Conservation (phyloP, 2,797 vertebrate species). For the Hirundo rustica region DNA sequence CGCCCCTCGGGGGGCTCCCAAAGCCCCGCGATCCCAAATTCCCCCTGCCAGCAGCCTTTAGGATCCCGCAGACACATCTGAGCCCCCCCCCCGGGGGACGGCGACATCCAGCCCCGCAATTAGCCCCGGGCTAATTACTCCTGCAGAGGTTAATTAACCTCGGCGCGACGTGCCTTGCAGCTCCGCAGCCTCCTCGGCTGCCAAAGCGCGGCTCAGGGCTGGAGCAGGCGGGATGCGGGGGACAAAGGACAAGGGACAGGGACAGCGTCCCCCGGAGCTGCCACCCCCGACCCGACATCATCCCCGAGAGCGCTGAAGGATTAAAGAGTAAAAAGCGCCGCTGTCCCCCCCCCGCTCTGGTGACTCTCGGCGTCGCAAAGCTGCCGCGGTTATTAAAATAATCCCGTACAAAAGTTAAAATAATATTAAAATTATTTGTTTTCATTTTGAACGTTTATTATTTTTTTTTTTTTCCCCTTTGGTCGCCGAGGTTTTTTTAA, state of each 20-base stretch:
- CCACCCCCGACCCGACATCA: neutral
- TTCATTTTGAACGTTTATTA: neutral
- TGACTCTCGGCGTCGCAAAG: neutral
- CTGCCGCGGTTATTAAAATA: neutral
- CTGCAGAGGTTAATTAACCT: neutral
- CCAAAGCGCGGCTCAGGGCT: neutral
- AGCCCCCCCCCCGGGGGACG: neutral
- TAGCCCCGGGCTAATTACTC: conserved; percentile 17
- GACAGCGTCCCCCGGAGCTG: neutral
- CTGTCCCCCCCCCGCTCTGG: neutral
- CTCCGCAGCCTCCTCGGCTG: neutral
- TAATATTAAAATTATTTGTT: neutral
- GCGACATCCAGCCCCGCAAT: neutral
- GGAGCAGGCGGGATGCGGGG: neutral
- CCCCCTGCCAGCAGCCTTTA: neutral
- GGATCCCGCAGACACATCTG: neutral
- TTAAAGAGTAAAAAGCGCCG: neutral
- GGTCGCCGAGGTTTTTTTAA: neutral
- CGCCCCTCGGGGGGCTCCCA: neutral
- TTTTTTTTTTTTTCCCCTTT: too few species aligned
- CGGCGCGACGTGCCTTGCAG: neutral
- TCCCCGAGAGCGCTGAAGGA: neutral
- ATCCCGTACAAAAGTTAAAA: neutral
- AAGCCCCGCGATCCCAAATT: neutral
- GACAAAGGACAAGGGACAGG: too few species aligned